phyloP scores from a whole-genome alignment of 1,140 invertebrate genomes.

The Drosophila subpulchrella region DNA sequence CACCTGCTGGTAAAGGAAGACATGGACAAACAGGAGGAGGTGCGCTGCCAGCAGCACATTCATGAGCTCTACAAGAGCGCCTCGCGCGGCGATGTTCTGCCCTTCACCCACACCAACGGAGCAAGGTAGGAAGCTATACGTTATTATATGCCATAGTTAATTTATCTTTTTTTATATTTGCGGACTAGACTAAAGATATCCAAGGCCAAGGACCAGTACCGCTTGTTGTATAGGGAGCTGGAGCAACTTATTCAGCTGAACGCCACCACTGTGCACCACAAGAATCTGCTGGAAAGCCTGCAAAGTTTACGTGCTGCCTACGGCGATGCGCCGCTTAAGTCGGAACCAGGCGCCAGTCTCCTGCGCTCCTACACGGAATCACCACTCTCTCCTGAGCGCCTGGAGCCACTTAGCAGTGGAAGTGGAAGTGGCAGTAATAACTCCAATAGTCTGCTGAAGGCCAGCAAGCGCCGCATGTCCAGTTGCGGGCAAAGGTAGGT shows the following conservation, averaged over 20 bases:
- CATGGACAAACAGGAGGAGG: slow-evolving; percentile 93
- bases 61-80: slow-evolving; percentile 93
- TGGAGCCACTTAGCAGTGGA: slow-evolving; percentile 82
- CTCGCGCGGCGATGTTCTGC: slow-evolving; percentile 91
- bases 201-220: slow-evolving; percentile 93
- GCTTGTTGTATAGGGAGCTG: slow-evolving; percentile 94
- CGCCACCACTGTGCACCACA: slow-evolving; percentile 88
- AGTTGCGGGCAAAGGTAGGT: slow-evolving; percentile 57
- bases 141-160: not conserved
- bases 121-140: slow-evolving; percentile 81
- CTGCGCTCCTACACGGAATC: slow-evolving; percentile 90
- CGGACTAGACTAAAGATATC: slow-evolving; percentile 72
- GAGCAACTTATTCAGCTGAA: slow-evolving; percentile 93
- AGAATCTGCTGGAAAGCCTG: slow-evolving; percentile 92
- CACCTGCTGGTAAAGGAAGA: slow-evolving; percentile 92
- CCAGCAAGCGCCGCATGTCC: slow-evolving; percentile 85
- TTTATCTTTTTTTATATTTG: not conserved
- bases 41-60: slow-evolving; percentile 95
- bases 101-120: slow-evolving; percentile 87
- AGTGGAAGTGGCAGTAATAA: slow-evolving; percentile 46
- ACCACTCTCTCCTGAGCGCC: slow-evolving; percentile 90
- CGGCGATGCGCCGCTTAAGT: slow-evolving; percentile 85
- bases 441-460: slow-evolving; percentile 69
- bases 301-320: slow-evolving; percentile 89
- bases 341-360: slow-evolving; percentile 84